A percentile compares a stretch with the other conserved stretches of the same genome.
phyloP scores from a whole-genome alignment of 2,113 vertebrate genomes.

The Bos javanicus region DNA sequence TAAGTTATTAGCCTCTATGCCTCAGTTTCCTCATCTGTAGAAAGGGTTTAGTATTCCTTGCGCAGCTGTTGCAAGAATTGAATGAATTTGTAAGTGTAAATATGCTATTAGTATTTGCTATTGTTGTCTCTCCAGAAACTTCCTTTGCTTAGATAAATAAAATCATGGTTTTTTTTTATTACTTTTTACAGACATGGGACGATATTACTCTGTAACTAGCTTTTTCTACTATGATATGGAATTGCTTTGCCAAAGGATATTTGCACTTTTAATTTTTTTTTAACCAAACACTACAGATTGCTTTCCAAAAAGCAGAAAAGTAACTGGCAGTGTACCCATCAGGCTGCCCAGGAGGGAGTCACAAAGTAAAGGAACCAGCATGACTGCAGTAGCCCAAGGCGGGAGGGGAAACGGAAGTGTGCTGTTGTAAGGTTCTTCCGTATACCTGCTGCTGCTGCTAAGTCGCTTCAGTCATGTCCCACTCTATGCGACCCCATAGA shows the following conservation, averaged over 20 bases:
- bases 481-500: no score
- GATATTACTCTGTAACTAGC: background rate
- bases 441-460: background rate
- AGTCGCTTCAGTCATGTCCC: no score
- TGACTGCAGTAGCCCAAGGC: fast-evolving
- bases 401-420: background rate
- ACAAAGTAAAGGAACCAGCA: no score
- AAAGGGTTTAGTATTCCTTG: background rate
- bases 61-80: background rate
- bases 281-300: background rate
- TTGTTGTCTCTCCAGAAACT: background rate
- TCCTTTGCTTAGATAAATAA: background rate
- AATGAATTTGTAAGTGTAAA: background rate
- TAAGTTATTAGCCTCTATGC: background rate
- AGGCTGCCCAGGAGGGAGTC: background rate
- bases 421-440: background rate
- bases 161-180: background rate
- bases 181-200: background rate
- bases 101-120: background rate
- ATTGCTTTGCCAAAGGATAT: background rate
- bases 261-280: background rate
- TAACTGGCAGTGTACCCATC: background rate
- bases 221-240: background rate
- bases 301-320: background rate
- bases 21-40: background rate